Base-by-base conservation (phyloP, 1,140 invertebrate genomes). In the Bathynomus jamesi region DNA sequence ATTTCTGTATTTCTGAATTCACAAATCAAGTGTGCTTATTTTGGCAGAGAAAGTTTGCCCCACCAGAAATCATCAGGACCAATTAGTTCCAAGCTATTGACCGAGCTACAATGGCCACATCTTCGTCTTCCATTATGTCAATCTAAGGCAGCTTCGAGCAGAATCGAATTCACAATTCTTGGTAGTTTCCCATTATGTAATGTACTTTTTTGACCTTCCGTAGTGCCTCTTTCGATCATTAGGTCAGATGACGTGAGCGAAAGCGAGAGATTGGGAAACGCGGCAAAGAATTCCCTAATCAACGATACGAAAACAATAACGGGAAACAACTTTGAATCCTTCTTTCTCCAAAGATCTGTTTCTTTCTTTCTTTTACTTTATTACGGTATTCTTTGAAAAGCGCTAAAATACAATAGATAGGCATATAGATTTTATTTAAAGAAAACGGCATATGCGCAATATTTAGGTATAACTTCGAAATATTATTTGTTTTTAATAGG, bases 21-120 rank as follows among this genome's bases (percentile, higher is more conserved):
- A 40, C 17, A 40, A 40, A 40, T 40, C n/a, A n/a, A n/a, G n/a
- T n/a, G n/a, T n/a, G n/a, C n/a, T n/a, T n/a, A n/a, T n/a, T n/a
- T n/a, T n/a, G n/a, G n/a, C n/a, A n/a, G n/a, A n/a, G n/a, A n/a
- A n/a, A n/a, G 67, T 67, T 65, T 32, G 71, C 64, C 71, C n/a
- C n/a, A n/a, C n/a, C 67, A 73, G 72, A 73, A 73, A 73, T 73
- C 72, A 73, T 73, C 72, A 73, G 69, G 66, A 73, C 67, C 72
- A 69, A 73, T 73, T 73, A 73, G 72, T 73, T 73, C 72, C 69
- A 67, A 69, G 69, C 72, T 73, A 67, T 63, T 73, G 67, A 67
- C 53, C 66, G 72, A 65, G 63, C 67, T 31, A 69, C 72, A 73
- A 73, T 61, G 67, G 67, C 63, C 32, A 69, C 62, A 25, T 46